Evolutionary conservation across 30 jellyfish, hydroid and myxozoan genomes (phyloP).

Genomic region (Cassiopea xamachana): DNA sequence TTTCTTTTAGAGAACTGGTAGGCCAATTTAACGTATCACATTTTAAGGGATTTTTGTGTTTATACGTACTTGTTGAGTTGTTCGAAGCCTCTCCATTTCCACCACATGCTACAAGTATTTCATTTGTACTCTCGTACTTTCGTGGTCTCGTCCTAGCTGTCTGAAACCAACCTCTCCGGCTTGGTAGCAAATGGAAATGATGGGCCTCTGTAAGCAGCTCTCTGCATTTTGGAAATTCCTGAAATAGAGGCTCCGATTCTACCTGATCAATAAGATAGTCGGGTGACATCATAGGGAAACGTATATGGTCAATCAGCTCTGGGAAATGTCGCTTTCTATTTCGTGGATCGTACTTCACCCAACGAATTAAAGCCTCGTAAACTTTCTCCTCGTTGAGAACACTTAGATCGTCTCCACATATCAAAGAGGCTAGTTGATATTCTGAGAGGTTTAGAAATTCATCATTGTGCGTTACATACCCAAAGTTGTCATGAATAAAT

Average conservation of each 20-base stretch:
- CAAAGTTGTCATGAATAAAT: conserved; percentile 91
- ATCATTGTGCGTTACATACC: conserved; percentile 90
- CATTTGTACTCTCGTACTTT: conserved; percentile 95
- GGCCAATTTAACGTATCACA: no score
- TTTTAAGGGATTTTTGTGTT: neutral
- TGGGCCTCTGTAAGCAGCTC: conserved; percentile 95
- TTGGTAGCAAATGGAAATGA: conserved; percentile 92
- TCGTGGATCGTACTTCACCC: conserved; percentile 87
- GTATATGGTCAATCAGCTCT: conserved; percentile 88
- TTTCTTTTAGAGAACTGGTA: no score
- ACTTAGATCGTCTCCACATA: conserved; percentile 90
- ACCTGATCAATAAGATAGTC: conserved; percentile 98
- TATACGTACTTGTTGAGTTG: conserved; percentile 85
- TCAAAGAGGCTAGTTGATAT: conserved; percentile 80
- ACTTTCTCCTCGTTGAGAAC: conserved; percentile 95
- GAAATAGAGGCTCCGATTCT: conserved; percentile 90
- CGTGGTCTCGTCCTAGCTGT: conserved; percentile 96
- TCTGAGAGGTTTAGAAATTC: conserved; percentile 87
- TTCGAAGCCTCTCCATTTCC: conserved; percentile 98
- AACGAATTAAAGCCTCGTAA: conserved; percentile 90
- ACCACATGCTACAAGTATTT: conserved; percentile 96
- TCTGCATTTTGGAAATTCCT: conserved; percentile 89
- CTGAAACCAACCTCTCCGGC: conserved; percentile 89
- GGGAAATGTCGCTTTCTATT: conserved; percentile 74
- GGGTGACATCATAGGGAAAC: conserved; percentile 96